Percentiles rank a stretch among this genome's conserved stretches.
These are phyloP conservation scores for Dipodomys spectabilis DNA, from an alignment of 2,113 vertebrate species.

Conservation along the genomic window DNA sequence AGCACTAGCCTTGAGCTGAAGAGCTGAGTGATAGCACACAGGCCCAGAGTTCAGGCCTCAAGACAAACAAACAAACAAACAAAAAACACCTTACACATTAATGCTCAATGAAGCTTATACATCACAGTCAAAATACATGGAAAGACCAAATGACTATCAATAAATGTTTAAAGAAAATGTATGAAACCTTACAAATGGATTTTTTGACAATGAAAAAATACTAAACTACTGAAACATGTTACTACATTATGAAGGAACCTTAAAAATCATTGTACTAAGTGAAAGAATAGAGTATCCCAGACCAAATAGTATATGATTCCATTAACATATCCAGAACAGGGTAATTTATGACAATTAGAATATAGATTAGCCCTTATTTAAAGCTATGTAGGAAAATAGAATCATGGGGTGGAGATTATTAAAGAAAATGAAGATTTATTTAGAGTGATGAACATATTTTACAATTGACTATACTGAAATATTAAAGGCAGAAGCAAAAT, in stretches of 20 bases:
- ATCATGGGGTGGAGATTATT: background rate
- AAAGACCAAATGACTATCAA: background rate
- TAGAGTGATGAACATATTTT: background rate
- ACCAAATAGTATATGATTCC: background rate
- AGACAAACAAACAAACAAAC: no score
- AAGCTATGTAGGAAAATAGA: background rate
- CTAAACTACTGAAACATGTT: background rate
- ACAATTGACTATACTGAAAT: background rate
- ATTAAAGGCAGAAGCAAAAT: background rate
- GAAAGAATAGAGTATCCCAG: background rate
- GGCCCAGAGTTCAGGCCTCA: no score
- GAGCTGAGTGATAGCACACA: no score
- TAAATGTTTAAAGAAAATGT: background rate
- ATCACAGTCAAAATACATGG: no score
- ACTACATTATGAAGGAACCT: background rate
- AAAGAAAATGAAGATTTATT: background rate
- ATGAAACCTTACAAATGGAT: background rate
- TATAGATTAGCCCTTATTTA: background rate
- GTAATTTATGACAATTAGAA: background rate
- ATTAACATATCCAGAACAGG: background rate
- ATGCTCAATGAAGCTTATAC: no score
- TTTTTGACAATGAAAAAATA: background rate
- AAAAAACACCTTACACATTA: no score
- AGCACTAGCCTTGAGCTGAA: no score
- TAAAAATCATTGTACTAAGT: background rate